Percentiles rank a stretch among this genome's conserved stretches.
These are phyloP conservation scores for Venustaconcha ellipsiformis DNA, from an alignment of 1,140 invertebrate species.

Conservation along the genomic window DNA sequence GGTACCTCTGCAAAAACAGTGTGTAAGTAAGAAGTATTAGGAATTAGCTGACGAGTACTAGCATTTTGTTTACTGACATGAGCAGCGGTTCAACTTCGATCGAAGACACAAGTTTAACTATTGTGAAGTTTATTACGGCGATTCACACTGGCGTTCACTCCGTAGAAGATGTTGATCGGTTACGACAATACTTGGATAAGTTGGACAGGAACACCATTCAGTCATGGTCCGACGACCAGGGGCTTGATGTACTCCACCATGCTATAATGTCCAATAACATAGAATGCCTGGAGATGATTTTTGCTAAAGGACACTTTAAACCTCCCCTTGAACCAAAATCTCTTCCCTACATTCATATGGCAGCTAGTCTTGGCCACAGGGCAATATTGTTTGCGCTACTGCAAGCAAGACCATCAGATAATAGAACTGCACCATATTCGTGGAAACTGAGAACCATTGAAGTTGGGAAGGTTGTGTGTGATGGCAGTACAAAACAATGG, in stretches of 20 bases:
- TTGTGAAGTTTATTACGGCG: no score
- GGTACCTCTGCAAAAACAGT: no score
- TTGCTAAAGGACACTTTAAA: conserved; percentile 53
- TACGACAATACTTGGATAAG: conserved; percentile 25
- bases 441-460: conserved; percentile 12
- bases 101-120: no score
- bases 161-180: conserved; percentile 25
- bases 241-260: conserved; percentile 53
- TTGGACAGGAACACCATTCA: conserved; percentile 23
- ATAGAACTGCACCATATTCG: conserved; percentile 28
- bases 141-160: conserved; percentile 15
- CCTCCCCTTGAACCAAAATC: conserved; percentile 49
- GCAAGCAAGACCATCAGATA: conserved; percentile 51
- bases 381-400: conserved; percentile 48
- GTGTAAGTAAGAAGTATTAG: no score
- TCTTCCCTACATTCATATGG: conserved; percentile 51
- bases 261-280: conserved; percentile 55
- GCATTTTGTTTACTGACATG: no score
- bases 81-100: no score
- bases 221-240: conserved; percentile 41
- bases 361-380: conserved; percentile 45
- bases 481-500: conserved; percentile 8
- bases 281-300: conserved; percentile 45
- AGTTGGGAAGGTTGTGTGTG: background rate
- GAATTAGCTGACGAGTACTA: no score